A percentile compares a stretch with the other conserved stretches of the same genome.
Evolutionary conservation across 2,888 invertebrate species (phyloP).

Genomic region (Melinopterus prodromus): DNA sequence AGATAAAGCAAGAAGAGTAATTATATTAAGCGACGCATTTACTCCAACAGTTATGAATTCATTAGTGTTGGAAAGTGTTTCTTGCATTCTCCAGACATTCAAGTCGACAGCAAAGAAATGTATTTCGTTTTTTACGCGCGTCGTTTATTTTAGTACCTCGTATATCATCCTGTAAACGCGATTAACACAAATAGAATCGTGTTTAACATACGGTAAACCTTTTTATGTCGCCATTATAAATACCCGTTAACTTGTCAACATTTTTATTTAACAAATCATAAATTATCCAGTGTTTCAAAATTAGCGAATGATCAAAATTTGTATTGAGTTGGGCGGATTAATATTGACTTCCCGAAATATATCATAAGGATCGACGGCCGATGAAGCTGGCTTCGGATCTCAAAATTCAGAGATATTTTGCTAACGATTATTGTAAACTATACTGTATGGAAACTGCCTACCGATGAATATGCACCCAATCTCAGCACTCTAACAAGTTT

Average conservation of each 20-base stretch:
- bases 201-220: background rate
- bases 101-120: background rate
- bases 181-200: constrained; percentile 4
- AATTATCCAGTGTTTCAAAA: background rate
- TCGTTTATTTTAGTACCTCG: constrained; percentile 4
- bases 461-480: too few species aligned
- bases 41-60: background rate
- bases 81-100: background rate
- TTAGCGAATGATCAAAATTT: background rate
- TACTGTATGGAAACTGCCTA: too few species aligned
- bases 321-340: background rate
- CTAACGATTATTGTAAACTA: too few species aligned
- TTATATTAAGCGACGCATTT: background rate
- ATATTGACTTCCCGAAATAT: too few species aligned
- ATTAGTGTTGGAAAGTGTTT: background rate
- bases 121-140: background rate
- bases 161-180: background rate
- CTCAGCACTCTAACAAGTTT: too few species aligned
- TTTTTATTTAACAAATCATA: background rate
- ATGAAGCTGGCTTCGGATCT: too few species aligned
- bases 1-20: background rate
- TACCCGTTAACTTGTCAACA: background rate
- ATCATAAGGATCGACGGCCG: too few species aligned
- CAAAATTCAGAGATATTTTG: too few species aligned
- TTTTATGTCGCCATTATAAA: background rate